A percentile compares a stretch with the other conserved stretches of the same genome.
Evolutionary conservation across 1,140 invertebrate genomes (phyloP).

Genomic region (Cepaea nemoralis): DNA sequence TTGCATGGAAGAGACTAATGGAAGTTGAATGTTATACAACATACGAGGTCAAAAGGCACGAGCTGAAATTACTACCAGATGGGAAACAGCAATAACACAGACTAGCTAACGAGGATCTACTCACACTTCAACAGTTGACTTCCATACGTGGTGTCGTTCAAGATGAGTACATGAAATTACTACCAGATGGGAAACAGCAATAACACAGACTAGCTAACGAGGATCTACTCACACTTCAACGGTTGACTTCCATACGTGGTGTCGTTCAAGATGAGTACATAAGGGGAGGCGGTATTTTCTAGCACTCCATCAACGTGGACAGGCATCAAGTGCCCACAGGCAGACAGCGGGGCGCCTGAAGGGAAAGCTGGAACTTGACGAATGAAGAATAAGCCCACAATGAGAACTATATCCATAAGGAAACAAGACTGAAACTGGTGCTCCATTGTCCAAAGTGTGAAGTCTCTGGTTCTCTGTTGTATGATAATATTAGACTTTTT

Average conservation of each 20-base stretch:
- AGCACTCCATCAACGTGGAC: slow-evolving; percentile 39
- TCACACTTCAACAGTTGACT: not conserved
- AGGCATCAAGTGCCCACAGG: slow-evolving; percentile 43
- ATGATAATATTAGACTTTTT: too few relatives aligned
- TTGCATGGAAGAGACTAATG: too few relatives aligned
- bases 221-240: slow-evolving; percentile 3
- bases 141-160: slow-evolving; percentile 41
- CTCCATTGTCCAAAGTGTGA: too few relatives aligned
- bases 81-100: too few relatives aligned
- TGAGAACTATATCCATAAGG: not conserved
- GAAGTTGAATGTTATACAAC: too few relatives aligned
- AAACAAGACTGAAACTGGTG: not conserved
- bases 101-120: too few relatives aligned
- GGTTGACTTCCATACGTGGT: slow-evolving; percentile 36
- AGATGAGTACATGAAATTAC: slow-evolving; percentile 27
- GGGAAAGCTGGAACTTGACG: slow-evolving; percentile 16
- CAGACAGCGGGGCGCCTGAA: slow-evolving; percentile 40
- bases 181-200: too few relatives aligned
- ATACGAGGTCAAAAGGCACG: too few relatives aligned
- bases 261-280: slow-evolving; percentile 36
- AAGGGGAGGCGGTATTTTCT: slow-evolving; percentile 32
- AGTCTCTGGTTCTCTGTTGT: too few relatives aligned
- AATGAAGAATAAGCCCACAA: not conserved
- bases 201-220: too few relatives aligned
- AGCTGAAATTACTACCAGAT: too few relatives aligned